Evolutionary conservation across 1,140 invertebrate genomes (phyloP), one percentile per base, ranked within the genome.

Genomic region (Ganaspis sp.): DNA sequence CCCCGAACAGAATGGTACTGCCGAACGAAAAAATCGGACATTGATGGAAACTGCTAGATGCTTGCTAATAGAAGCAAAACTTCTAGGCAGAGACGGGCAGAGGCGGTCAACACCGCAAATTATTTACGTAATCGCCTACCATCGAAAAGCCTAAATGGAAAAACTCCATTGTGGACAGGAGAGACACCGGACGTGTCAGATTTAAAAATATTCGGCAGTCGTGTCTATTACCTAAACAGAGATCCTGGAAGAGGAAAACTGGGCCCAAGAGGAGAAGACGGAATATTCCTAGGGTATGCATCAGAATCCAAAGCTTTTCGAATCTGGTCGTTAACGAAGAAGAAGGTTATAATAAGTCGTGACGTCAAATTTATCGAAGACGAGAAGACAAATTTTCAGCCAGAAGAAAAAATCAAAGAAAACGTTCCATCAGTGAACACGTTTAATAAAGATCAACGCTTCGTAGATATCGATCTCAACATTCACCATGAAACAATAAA

Each of bases 91-190:
- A 21, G 72, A 64, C 71, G 70, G 75, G 70, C 12, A 1, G 70
- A 76, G 64, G 34, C 70, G 9, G 15, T 72, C 8, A 71, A 38
- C 0, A 72, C 70, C 19, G 49, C 87, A 4, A 78, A 73, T n/a
- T 88, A 90, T 77, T 72, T 90, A 8, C 76, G 81, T 69, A 92
- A 92, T 72, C 69, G 83, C 77, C 11, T 64, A 12, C 77, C 77
- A 37, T 73, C 72, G 0, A 80, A 73, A 42, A 73, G 26, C 5
- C 6, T 69, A 9, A 40, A 58, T 12, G 53, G 12, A 53, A 53
- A 73, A 8, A 26, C 11, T 15, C 34, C 70, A n/a, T 1, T 12
- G 29, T 73, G 17, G 42, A 49, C 6, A n/a, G 40, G 40, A 0
- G 5, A 45, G 15, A 19, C 21, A n/a, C 72, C 40, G 9, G 72